phyloP scores from a whole-genome alignment of 2,888 invertebrate genomes.

The Tubulanus polymorphus region DNA sequence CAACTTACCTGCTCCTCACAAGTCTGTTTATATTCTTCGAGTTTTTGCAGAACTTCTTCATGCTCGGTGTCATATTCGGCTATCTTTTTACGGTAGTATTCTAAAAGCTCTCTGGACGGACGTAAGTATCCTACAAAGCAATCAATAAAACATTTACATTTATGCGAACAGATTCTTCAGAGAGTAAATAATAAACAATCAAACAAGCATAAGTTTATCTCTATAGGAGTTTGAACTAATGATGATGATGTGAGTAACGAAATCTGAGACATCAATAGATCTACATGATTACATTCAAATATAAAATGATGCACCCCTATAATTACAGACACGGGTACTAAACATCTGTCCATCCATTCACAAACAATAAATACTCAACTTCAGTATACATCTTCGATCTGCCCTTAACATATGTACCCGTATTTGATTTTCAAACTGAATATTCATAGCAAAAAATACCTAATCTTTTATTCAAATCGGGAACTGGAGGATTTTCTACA shows the following conservation, averaged over 20 bases:
- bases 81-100: conserved; percentile 53
- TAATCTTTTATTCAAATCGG: conserved; percentile 41
- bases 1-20: conserved; percentile 49
- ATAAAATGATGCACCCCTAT: neutral
- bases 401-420: no score
- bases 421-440: no score
- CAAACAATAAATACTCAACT: no score
- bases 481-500: conserved; percentile 21
- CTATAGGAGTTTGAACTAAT: no score
- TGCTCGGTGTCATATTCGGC: conserved; percentile 52
- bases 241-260: no score
- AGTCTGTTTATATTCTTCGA: conserved; percentile 49
- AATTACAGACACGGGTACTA: no score
- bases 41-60: conserved; percentile 42
- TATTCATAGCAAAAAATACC: conserved; percentile 23
- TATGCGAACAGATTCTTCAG: no score
- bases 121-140: conserved; percentile 43
- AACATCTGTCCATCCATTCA: no score
- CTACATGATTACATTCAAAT: neutral
- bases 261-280: neutral
- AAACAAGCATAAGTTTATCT: no score
- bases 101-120: conserved; percentile 51
- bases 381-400: no score
- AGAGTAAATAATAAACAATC: no score
- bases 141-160: no score